Conservation (phyloP, 2,113 vertebrate genomes). For the Petromus typicus region DNA sequence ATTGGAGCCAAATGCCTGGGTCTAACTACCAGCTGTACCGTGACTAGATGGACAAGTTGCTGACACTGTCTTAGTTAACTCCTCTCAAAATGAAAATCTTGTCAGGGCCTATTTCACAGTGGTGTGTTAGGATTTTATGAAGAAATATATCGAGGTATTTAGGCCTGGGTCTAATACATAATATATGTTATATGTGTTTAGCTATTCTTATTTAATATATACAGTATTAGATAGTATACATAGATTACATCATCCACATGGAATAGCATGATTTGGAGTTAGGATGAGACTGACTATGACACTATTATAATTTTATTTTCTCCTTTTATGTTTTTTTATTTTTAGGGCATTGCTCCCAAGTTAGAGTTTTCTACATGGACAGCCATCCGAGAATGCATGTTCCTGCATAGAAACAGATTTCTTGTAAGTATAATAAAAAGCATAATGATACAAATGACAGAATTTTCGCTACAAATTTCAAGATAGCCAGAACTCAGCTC, state of each 20-base stretch:
- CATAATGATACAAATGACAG: conserved; percentile 3
- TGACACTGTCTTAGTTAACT: neutral
- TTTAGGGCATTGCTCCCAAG: conserved; percentile 90
- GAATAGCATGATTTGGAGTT: conserved; percentile 8
- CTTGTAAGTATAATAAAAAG: conserved; percentile 78
- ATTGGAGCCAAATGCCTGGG: neutral
- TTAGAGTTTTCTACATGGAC: conserved; percentile 91
- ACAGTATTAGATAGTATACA: conserved; percentile 15
- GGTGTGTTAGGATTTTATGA: neutral
- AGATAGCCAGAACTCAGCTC: neutral
- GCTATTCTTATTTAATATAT: neutral
- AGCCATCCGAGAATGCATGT: conserved; percentile 87
- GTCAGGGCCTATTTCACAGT: neutral
- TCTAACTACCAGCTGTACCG: neutral
- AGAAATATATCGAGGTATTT: neutral
- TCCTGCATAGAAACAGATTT: conserved; percentile 76
- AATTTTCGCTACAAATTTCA: neutral
- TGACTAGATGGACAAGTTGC: neutral
- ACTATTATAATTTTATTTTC: conserved; percentile 58
- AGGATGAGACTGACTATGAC: neutral
- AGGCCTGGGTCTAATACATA: neutral
- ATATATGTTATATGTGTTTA: neutral
- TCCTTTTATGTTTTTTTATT: conserved; percentile 60
- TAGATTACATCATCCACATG: neutral
- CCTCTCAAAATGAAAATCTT: neutral